These are phyloP conservation scores for Patella caerulea DNA, from an alignment of 2,888 invertebrate genomes.

Conservation along the genomic window DNA sequence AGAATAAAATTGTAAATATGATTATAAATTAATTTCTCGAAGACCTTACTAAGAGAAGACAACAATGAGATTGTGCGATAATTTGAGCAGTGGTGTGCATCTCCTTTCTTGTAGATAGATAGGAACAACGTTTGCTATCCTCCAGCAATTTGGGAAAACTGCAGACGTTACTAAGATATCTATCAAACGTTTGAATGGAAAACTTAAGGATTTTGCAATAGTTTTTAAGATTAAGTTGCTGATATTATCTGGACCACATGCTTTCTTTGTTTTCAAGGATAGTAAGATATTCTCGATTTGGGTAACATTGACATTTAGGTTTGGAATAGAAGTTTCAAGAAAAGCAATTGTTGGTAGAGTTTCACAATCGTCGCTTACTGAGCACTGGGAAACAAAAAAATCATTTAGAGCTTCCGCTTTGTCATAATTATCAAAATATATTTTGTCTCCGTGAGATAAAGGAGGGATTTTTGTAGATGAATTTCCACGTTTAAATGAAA, in stretches of 20 bases:
- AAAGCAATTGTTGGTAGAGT: too few relatives aligned
- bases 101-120: too few relatives aligned
- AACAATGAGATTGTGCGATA: conserved; percentile 1
- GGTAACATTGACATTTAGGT: too few relatives aligned
- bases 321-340: too few relatives aligned
- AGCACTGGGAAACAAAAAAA: too few relatives aligned
- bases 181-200: too few relatives aligned
- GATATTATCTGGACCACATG: background rate
- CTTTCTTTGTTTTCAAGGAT: conserved; percentile 3
- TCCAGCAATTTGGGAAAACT: background rate
- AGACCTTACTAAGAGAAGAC: background rate
- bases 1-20: background rate
- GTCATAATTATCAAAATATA: background rate
- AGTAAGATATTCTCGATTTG: background rate
- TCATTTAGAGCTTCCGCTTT: too few relatives aligned
- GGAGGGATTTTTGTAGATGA: background rate
- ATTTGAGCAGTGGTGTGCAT: background rate
- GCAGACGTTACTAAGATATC: background rate
- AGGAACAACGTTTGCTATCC: background rate
- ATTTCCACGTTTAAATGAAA: background rate
- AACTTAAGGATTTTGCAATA: too few relatives aligned
- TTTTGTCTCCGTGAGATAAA: background rate
- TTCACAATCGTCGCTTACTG: too few relatives aligned
- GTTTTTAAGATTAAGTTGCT: background rate
- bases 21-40: background rate